Percentiles rank a stretch among this genome's conserved stretches.
Conservation (phyloP, 35 echinoderm and acorn worm species). For the Amphiura filiformis region DNA sequence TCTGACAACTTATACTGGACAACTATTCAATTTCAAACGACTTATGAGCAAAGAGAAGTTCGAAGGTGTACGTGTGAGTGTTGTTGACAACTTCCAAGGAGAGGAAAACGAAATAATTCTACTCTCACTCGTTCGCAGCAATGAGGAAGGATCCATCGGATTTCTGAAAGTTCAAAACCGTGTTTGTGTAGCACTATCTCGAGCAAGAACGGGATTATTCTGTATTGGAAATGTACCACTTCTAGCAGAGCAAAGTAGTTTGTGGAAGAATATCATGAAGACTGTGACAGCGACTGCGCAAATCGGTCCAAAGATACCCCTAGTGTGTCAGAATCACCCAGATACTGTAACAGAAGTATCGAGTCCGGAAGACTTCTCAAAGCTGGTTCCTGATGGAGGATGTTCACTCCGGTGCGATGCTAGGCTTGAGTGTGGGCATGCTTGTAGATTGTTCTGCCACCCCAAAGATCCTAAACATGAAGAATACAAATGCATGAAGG, state of each 20-base stretch:
- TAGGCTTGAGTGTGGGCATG: constrained; percentile 71
- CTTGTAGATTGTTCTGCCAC: constrained; percentile 72
- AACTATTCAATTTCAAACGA: constrained; percentile 63
- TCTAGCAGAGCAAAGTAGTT: constrained; percentile 51
- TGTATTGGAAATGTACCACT: constrained; percentile 83
- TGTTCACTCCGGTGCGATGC: constrained; percentile 53
- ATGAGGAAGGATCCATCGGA: constrained; percentile 79
- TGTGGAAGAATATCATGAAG: constrained; percentile 69
- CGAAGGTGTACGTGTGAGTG: constrained; percentile 73
- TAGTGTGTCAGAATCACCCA: constrained; percentile 74
- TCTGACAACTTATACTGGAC: constrained; percentile 80
- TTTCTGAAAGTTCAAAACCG: constrained; percentile 87
- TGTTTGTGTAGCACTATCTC: constrained; percentile 86
- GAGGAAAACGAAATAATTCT: constrained; percentile 99
- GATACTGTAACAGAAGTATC: constrained; percentile 22
- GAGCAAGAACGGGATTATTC: constrained; percentile 78
- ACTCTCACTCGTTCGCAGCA: constrained; percentile 87
- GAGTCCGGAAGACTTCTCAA: constrained; percentile 41
- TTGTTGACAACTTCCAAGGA: constrained; percentile 90
- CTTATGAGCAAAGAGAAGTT: constrained; percentile 56
- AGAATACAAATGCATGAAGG: constrained; percentile 48
- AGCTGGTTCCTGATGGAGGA: constrained; percentile 70
- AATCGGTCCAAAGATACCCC: constrained; percentile 33
- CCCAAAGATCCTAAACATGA: constrained; percentile 59
- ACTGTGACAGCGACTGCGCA: not conserved